These are phyloP conservation scores for Suncus etruscus DNA, from an alignment of 2,113 vertebrate genomes.

Conservation along the genomic window DNA sequence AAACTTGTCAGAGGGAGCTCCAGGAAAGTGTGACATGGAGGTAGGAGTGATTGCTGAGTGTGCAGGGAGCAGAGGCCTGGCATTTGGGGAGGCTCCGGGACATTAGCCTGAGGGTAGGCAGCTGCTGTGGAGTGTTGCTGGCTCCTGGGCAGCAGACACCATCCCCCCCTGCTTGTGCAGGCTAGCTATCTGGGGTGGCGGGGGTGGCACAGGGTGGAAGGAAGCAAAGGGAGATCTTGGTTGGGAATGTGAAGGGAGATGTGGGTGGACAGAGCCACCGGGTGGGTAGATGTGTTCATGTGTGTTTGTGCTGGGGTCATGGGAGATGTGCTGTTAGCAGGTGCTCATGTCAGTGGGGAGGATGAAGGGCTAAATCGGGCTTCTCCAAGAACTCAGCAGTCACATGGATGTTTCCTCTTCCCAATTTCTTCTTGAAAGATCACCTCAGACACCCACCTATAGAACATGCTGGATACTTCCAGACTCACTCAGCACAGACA, in stretches of 20 bases:
- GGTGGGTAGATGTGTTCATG: neutral
- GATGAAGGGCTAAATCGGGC: too few species aligned
- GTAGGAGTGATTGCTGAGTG: slow-evolving; percentile 47
- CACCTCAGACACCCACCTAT: neutral
- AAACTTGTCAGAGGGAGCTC: slow-evolving; percentile 64
- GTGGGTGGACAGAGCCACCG: neutral
- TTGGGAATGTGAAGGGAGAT: neutral
- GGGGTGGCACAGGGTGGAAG: too few species aligned
- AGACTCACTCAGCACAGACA: too few species aligned
- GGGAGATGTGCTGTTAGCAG: neutral
- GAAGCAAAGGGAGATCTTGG: neutral
- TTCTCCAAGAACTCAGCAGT: neutral
- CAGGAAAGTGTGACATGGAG: neutral
- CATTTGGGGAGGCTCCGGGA: neutral
- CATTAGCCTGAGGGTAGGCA: neutral
- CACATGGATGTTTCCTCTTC: neutral
- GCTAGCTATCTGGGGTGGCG: too few species aligned
- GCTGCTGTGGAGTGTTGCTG: slow-evolving; percentile 23
- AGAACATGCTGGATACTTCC: neutral
- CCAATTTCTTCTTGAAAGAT: neutral
- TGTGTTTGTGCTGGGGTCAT: neutral
- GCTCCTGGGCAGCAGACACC: neutral
- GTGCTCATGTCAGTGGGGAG: rapidly evolving
- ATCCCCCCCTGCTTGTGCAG: too few species aligned
- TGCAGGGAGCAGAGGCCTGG: neutral